Conservation (phyloP, 1,140 invertebrate species). For the Drosophila navojoa region DNA sequence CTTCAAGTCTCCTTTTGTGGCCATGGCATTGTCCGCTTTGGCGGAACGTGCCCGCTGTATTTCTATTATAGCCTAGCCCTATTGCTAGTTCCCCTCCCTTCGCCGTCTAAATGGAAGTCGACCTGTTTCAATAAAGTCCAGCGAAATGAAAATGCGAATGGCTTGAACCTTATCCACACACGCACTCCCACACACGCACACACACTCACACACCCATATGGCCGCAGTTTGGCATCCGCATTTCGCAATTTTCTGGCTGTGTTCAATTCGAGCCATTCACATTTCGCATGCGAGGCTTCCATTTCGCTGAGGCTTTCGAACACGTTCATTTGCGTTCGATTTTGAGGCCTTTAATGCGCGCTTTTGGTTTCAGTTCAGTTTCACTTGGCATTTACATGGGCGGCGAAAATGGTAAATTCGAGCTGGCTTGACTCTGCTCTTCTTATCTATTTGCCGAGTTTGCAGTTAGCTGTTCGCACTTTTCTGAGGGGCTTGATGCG, state of each 20-base stretch:
- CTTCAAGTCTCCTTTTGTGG: conserved; percentile 22
- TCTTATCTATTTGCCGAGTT: conserved; percentile 3
- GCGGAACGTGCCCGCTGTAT: conserved; percentile 10
- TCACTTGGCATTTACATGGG: no score
- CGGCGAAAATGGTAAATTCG: background rate
- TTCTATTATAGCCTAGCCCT: conserved; percentile 26
- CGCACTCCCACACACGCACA: conserved; percentile 12
- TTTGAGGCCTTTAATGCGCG: conserved; percentile 49
- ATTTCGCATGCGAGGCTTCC: conserved; percentile 37
- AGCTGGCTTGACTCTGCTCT: background rate
- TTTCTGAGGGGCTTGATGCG: conserved; percentile 5
- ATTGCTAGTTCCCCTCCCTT: background rate
- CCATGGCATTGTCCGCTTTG: conserved; percentile 4
- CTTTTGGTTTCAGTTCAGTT: conserved; percentile 34
- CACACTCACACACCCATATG: background rate
- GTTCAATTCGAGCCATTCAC: conserved; percentile 27
- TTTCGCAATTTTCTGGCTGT: conserved; percentile 12
- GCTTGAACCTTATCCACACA: conserved; percentile 47
- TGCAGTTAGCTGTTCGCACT: conserved; percentile 17
- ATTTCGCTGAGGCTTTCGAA: conserved; percentile 10
- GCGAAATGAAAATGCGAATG: conserved; percentile 46
- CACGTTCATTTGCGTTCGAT: conserved; percentile 22
- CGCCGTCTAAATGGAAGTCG: conserved; percentile 33
- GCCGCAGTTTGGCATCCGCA: conserved; percentile 3
- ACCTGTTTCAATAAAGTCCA: conserved; percentile 58